phyloP scores from a whole-genome alignment of 2,113 vertebrate species.

The Neolamprologus toae region DNA sequence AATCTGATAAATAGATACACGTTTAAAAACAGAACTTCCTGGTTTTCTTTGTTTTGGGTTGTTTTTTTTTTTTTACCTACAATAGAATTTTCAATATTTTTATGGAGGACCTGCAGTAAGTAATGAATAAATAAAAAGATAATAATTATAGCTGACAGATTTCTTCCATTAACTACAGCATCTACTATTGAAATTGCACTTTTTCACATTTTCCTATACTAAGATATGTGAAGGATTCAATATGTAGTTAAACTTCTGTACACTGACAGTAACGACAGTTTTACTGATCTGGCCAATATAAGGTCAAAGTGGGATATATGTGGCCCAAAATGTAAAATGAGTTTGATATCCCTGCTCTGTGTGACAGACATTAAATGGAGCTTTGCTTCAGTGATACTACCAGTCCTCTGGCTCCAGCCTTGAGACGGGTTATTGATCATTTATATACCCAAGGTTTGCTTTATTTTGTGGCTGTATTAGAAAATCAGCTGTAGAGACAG shows the following conservation, averaged over 20 bases:
- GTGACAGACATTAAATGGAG: background rate
- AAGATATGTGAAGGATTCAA: background rate
- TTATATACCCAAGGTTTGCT: background rate
- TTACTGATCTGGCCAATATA: background rate
- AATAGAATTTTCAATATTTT: background rate
- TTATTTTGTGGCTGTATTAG: background rate
- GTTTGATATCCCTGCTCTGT: background rate
- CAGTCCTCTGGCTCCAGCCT: background rate
- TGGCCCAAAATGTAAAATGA: background rate
- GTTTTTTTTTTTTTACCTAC: accelerated
- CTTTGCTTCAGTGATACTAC: background rate
- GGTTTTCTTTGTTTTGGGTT: accelerated
- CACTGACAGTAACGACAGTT: background rate
- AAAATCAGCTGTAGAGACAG: background rate
- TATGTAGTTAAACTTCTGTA: background rate
- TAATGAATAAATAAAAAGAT: background rate
- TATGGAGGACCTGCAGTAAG: background rate
- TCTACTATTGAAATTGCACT: background rate
- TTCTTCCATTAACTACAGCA: background rate
- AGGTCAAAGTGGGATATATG: background rate
- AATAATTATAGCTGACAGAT: background rate
- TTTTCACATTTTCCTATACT: background rate
- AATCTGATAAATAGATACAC: background rate
- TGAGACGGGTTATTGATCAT: background rate
- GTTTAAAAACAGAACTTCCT: background rate